Conservation (phyloP, 1,140 invertebrate genomes). For the Paramacrobiotus metropolitanus region DNA sequence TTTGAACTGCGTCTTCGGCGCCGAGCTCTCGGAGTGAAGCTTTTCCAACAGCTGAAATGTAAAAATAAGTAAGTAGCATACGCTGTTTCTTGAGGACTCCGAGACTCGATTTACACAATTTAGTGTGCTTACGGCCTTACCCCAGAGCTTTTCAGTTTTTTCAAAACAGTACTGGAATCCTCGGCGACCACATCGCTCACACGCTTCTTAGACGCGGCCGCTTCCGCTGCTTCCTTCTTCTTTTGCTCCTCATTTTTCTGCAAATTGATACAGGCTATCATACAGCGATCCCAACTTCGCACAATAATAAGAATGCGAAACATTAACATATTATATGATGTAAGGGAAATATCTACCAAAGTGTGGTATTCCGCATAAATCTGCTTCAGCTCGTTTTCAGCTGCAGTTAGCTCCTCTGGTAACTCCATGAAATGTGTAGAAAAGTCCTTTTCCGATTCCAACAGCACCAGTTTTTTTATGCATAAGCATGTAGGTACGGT, state of each 20-base stretch:
- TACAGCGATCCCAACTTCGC: not conserved
- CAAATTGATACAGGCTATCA: not conserved
- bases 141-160: not conserved
- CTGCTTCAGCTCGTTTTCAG: not conserved
- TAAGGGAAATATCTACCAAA: not conserved
- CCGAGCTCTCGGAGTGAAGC: not conserved
- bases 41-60: not conserved
- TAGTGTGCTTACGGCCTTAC: not conserved
- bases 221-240: not conserved
- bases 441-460: too few relatives aligned
- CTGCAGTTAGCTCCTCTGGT: not conserved
- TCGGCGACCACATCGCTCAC: not conserved
- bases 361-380: not conserved
- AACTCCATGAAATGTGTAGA: conserved; percentile 1
- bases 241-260: not conserved
- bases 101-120: too few relatives aligned
- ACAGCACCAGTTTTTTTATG: too few relatives aligned
- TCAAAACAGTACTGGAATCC: not conserved
- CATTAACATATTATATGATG: not conserved
- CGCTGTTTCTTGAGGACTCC: too few relatives aligned
- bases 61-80: too few relatives aligned
- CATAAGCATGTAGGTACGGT: too few relatives aligned
- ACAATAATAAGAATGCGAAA: not conserved
- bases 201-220: not conserved
- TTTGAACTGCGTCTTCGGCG: conserved; percentile 1